These are phyloP conservation scores for Corydoras sp. DNA, from an alignment of 2,113 vertebrate species.

Conservation along the genomic window DNA sequence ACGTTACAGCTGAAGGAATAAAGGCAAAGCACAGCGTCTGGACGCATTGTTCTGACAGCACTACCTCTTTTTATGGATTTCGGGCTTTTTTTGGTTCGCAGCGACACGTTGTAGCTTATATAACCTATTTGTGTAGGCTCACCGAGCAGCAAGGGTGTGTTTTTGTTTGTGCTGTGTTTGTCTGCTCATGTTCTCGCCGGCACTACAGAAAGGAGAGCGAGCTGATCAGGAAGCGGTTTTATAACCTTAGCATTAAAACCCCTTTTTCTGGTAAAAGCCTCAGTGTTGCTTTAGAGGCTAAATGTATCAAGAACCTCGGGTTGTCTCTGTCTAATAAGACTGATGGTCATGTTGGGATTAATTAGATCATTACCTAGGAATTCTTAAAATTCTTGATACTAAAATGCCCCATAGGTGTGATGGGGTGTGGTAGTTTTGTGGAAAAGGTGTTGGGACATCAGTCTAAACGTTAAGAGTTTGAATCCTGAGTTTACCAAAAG, in stretches of 20 bases:
- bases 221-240: conserved; percentile 28
- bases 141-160: conserved; percentile 74
- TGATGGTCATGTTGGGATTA: no score
- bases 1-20: conserved; percentile 58
- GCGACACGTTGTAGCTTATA: conserved; percentile 81
- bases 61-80: conserved; percentile 67
- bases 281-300: conserved; percentile 6
- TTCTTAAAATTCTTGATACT: no score
- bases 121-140: conserved; percentile 82
- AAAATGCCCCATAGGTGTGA: no score
- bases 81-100: conserved; percentile 78
- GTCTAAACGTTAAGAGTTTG: no score
- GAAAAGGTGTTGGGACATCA: no score
- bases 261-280: conserved; percentile 15
- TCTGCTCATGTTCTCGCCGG: conserved; percentile 44
- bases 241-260: conserved; percentile 33
- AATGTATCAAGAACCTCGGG: no score
- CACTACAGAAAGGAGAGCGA: background rate
- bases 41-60: conserved; percentile 93
- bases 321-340: no score
- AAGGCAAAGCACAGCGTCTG: conserved; percentile 72
- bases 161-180: conserved; percentile 56
- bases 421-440: no score
- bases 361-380: no score
- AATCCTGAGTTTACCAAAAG: no score